A percentile compares a stretch with the other conserved stretches of the same genome.
Conservation (phyloP, 2,888 invertebrate genomes). For the Drosophila crucigera region DNA sequence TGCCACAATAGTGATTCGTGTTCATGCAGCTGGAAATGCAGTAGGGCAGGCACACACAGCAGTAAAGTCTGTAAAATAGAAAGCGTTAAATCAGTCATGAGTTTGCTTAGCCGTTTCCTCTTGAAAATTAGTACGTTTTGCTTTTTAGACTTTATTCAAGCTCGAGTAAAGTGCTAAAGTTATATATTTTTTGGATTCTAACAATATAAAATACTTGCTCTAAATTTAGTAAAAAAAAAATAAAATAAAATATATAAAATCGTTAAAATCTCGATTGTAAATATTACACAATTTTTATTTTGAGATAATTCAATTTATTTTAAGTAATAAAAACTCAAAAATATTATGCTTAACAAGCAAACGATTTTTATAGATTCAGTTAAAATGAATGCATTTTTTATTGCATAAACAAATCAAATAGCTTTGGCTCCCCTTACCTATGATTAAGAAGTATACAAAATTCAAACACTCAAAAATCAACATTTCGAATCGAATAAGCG, state of each 20-base stretch:
- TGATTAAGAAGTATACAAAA: not conserved
- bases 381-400: not conserved
- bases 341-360: not conserved
- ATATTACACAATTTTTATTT: not conserved
- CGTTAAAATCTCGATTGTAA: not conserved
- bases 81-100: not conserved
- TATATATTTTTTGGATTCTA: not conserved
- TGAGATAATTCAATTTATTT: not conserved
- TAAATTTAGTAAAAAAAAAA: not conserved
- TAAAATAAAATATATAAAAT: not conserved
- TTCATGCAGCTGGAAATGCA: constrained; percentile 81
- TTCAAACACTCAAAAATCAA: not conserved
- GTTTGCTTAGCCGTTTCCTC: not conserved
- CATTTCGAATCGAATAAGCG: not conserved
- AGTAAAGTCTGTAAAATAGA: constrained; percentile 68
- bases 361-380: not conserved
- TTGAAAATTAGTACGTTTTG: not conserved
- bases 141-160: not conserved
- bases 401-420: not conserved
- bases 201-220: not conserved
- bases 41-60: constrained; percentile 81
- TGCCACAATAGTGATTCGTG: constrained; percentile 80
- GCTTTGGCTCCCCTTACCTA: not conserved
- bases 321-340: not conserved
- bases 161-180: not conserved